Evolutionary conservation across 1,140 invertebrate species (phyloP), one percentile per base, ranked within the genome.

Genomic region (Manduca sexta): DNA sequence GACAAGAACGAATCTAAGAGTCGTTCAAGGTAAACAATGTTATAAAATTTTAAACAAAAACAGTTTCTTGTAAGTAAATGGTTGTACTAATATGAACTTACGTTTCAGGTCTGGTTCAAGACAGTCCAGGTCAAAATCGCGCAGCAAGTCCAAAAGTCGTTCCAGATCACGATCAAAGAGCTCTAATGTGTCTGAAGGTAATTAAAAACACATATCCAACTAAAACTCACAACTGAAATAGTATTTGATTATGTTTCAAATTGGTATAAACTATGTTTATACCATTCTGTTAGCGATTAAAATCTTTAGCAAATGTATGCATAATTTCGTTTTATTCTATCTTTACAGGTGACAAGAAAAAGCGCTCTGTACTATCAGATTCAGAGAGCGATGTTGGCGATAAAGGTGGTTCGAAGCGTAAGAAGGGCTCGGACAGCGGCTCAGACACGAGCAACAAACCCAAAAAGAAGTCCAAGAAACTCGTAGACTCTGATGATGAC

Each of bases 1-100:
- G 59, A 52, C 8, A 82, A 84, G 31, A 72, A 73, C 13, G 78
- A 80, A 35, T 71, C 77, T 3, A 69, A 66, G 35, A 81, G 75
- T 47, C 60, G 76, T 52, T 85, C 81, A 17, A 81, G 81, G 81
- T 81, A 84, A 54, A 88, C 88, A 1, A 77, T 83, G 12, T 88
- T 88, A 0, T 84, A 86, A 2, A 73, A 73, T 53, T 71, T 48
- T 59, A 75, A 60, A 63, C 35, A 15, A 8, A 7, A 7, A 1
- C 13, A 12, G 1, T 15, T 1, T 7, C 1, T 7, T 1, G 2
- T 7, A 6, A 37, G 8, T 31, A 31, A 1, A 31, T 3, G n/a
- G 30, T 1, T 1, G 12, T n/a, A 31, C 1, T n/a, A n/a, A n/a
- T 31, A 31, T 26, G 8, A 26, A 11, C 5, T 35, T 12, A 35